Evolutionary conservation across 2,797 vertebrate species (phyloP).

Genomic region (Phoebastria nigripes): DNA sequence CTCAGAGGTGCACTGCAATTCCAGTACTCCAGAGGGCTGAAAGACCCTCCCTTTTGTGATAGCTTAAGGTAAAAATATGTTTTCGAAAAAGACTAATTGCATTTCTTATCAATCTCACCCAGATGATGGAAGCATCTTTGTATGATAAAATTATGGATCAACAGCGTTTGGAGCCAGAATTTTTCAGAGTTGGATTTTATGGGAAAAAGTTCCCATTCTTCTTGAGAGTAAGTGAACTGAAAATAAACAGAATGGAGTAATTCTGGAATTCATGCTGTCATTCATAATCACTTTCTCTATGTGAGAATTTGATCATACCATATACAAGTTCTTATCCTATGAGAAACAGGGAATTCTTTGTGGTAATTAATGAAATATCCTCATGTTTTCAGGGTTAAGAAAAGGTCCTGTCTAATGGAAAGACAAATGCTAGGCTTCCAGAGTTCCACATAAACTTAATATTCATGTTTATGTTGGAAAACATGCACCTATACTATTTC

Average conservation of each 20-base stretch:
- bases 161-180: slow-evolving; percentile 94
- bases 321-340: neutral
- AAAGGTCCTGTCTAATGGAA: neutral
- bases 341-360: neutral
- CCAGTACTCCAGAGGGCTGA: neutral
- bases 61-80: neutral
- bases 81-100: neutral
- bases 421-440: neutral
- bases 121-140: slow-evolving; percentile 98
- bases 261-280: neutral
- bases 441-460: neutral
- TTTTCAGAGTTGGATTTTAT: slow-evolving; percentile 98
- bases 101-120: slow-evolving; percentile 9
- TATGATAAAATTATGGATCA: slow-evolving; percentile 99
- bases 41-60: neutral
- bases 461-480: neutral
- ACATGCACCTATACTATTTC: neutral
- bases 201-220: slow-evolving; percentile 99
- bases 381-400: neutral
- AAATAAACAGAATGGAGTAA: neutral
- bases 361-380: neutral
- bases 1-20: neutral
- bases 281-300: neutral
- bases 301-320: neutral
- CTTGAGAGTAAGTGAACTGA: slow-evolving; percentile 83